Percentiles rank a stretch among this genome's conserved stretches.
Conservation (phyloP, 1,140 invertebrate species). For the Aphaenogaster ashmeadi region DNA sequence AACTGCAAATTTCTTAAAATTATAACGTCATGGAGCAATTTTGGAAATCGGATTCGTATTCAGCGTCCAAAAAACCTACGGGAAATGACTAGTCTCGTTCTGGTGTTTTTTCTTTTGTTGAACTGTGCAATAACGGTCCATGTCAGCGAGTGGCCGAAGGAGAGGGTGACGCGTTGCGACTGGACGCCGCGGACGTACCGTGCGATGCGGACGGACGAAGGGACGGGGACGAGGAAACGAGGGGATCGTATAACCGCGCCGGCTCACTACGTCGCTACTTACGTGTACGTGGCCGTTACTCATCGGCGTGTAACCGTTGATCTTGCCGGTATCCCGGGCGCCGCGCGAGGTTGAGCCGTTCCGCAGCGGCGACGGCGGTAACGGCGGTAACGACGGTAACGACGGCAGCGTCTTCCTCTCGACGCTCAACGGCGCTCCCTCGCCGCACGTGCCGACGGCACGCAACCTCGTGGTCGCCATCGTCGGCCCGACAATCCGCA, state of each 20-base stretch:
- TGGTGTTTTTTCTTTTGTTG: no score
- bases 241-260: not conserved
- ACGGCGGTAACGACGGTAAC: not conserved
- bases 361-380: not conserved
- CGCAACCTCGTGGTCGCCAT: constrained; percentile 54
- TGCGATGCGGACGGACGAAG: not conserved
- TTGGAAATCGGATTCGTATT: no score
- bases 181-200: not conserved
- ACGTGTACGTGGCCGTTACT: constrained; percentile 73
- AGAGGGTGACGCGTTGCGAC: not conserved
- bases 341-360: constrained; percentile 67
- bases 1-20: no score
- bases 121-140: not conserved
- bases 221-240: not conserved
- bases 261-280: constrained; percentile 1
- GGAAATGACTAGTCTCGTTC: no score
- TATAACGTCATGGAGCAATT: no score
- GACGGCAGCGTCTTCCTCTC: not conserved
- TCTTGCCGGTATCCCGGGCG: constrained; percentile 67
- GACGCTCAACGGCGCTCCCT: not conserved
- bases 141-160: not conserved
- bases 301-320: constrained; percentile 73
- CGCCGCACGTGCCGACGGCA: not conserved
- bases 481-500: not conserved
- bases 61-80: no score